Conservation (phyloP, 2,113 vertebrate species). For the pig (Sus scrofa) region T2T-Sscrofa CM000820.6:18540001-18540500, state of each 20-base stretch:
- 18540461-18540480: not conserved
- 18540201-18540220: conserved; percentile 61
- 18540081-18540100: conserved; percentile 81
- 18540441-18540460: not conserved
- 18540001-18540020: conserved; percentile 77
- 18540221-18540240: conserved; percentile 80
- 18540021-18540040: conserved; percentile 73
- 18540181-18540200: conserved; percentile 63
- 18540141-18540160: conserved; percentile 74
- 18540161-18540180: conserved; percentile 69
- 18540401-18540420: not conserved
- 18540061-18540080: conserved; percentile 79
- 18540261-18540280: not conserved
- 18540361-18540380: not conserved
- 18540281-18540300: conserved; percentile 64
- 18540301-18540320: not conserved
- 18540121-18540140: conserved; percentile 69
- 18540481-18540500: not conserved
- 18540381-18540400: not conserved
- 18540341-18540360: not conserved
- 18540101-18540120: conserved; percentile 82
- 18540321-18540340: conserved; percentile 50
- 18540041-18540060: conserved; percentile 88
- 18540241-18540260: conserved; percentile 60
- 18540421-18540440: not conserved